Evolutionary conservation across 2,113 vertebrate species (phyloP).

Genomic region (Phyllostomus hastatus): DNA sequence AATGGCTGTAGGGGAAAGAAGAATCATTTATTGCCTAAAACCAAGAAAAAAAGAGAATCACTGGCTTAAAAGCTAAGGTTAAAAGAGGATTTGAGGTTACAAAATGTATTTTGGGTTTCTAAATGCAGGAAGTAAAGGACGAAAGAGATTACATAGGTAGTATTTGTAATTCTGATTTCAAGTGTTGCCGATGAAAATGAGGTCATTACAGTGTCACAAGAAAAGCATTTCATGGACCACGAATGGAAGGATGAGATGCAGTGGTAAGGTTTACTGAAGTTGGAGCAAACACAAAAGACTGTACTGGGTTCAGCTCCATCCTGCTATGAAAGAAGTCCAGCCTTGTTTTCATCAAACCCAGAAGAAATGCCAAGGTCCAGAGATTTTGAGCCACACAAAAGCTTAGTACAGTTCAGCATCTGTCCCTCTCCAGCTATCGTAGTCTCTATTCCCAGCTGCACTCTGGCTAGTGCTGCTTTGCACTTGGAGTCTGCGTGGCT

Average conservation of each 20-base stretch:
- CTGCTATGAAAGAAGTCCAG: too few species aligned
- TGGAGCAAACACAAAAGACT: background rate
- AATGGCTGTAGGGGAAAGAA: background rate
- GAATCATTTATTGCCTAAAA: conserved; percentile 29
- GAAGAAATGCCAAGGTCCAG: too few species aligned
- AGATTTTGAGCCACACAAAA: too few species aligned
- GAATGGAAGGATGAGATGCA: background rate
- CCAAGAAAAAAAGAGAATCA: background rate
- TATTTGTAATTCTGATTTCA: background rate
- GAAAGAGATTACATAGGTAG: background rate
- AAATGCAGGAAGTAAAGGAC: background rate
- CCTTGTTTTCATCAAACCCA: too few species aligned
- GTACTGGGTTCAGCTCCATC: background rate
- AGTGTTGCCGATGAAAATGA: background rate
- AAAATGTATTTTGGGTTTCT: conserved; percentile 14
- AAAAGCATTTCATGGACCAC: background rate
- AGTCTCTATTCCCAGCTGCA: too few species aligned
- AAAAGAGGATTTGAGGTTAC: conserved; percentile 10
- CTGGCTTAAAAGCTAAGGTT: background rate
- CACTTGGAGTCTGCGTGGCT: too few species aligned
- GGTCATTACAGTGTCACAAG: background rate
- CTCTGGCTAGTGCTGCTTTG: too few species aligned
- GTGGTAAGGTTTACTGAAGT: background rate
- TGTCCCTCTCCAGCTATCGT: too few species aligned
- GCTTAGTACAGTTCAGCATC: too few species aligned